Evolutionary conservation across 2,797 vertebrate genomes (phyloP).

Genomic region (Sciaenops ocellatus): DNA sequence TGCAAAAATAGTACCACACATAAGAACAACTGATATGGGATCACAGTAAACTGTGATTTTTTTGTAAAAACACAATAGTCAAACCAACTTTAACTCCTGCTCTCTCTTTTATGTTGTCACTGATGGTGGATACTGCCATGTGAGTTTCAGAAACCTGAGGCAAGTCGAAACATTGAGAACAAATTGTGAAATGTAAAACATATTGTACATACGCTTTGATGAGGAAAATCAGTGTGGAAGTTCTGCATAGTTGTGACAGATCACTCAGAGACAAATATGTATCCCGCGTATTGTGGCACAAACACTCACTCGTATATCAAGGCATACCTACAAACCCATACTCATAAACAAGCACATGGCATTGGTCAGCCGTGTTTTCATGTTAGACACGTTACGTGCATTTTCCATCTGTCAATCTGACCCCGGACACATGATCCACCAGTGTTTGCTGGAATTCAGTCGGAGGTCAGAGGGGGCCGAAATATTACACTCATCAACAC

Average conservation of each 20-base stretch:
- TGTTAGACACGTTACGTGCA: background rate
- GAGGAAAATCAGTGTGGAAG: slow-evolving; percentile 12
- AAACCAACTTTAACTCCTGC: background rate
- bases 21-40: background rate
- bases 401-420: slow-evolving; percentile 26
- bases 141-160: background rate
- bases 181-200: slow-evolving; percentile 10
- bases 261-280: slow-evolving; percentile 1
- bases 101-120: background rate
- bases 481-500: slow-evolving; percentile 36
- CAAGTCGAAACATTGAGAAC: slow-evolving; percentile 19
- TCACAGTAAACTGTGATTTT: background rate
- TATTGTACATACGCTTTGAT: slow-evolving; percentile 11
- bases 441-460: slow-evolving; percentile 23
- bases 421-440: slow-evolving; percentile 30
- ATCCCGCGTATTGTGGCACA: background rate
- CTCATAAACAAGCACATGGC: slow-evolving; percentile 37
- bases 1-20: background rate
- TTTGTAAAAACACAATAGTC: background rate
- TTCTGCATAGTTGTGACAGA: slow-evolving; percentile 17
- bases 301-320: slow-evolving; percentile 25
- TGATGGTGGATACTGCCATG: background rate
- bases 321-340: slow-evolving; percentile 22
- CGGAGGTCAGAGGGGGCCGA: slow-evolving; percentile 48
- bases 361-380: slow-evolving; percentile 28